Percentiles rank a stretch among this genome's conserved stretches.
These are phyloP conservation scores for Aporophyla nigra DNA, from an alignment of 2,888 invertebrate species.

Conservation along the genomic window DNA sequence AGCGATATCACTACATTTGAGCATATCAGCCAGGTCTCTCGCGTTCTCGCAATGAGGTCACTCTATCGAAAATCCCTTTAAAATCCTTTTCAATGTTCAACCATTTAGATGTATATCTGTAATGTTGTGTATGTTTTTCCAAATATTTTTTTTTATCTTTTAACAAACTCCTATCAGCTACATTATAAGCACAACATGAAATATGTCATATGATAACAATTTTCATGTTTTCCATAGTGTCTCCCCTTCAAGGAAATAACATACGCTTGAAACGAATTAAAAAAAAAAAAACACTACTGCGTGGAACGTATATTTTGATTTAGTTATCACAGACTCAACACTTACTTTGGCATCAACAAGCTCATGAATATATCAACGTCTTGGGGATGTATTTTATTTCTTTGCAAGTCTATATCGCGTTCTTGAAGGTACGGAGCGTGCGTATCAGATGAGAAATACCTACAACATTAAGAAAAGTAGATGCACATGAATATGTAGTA, in stretches of 20 bases:
- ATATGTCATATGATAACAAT: background rate
- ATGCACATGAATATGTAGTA: conserved; percentile 6
- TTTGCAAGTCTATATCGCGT: conserved; percentile 71
- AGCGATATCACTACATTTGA: no score
- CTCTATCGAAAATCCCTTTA: no score
- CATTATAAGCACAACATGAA: background rate
- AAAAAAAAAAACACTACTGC: background rate
- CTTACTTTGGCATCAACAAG: conserved; percentile 78
- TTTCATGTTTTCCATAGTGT: background rate
- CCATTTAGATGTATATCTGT: no score
- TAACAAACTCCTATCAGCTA: no score
- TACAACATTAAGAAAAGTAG: conserved; percentile 59
- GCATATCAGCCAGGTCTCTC: no score
- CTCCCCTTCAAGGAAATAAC: background rate
- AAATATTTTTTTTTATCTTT: no score
- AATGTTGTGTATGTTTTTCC: no score
- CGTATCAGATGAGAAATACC: conserved; percentile 67
- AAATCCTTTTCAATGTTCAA: no score
- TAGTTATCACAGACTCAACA: conserved; percentile 31
- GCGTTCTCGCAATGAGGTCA: no score
- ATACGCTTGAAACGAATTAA: background rate
- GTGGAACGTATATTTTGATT: conserved; percentile 3
- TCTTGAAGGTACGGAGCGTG: conserved; percentile 69
- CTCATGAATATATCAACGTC: conserved; percentile 82
- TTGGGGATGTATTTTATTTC: conserved; percentile 81